phyloP scores from a whole-genome alignment of 2,797 vertebrate genomes.

The Podargus strigoides region DNA sequence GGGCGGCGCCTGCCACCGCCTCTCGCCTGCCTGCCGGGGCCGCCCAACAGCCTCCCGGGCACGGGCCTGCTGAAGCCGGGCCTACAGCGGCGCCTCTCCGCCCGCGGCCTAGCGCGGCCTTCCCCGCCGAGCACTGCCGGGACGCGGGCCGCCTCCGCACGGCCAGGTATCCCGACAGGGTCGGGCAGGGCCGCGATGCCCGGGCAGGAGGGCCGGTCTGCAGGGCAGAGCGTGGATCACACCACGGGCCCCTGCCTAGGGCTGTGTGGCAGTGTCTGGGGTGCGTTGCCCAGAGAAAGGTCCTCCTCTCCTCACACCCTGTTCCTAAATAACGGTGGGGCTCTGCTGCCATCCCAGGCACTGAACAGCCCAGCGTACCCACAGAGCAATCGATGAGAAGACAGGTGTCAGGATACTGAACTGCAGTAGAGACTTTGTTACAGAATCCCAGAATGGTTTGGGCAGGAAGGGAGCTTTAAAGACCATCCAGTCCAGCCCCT shows the following conservation, averaged over 20 bases:
- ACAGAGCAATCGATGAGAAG: rapidly evolving
- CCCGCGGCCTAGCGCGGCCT: neutral
- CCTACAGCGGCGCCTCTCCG: too few species aligned
- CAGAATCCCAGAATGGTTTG: neutral
- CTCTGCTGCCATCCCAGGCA: neutral
- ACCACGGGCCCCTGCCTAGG: neutral
- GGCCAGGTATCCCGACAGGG: too few species aligned
- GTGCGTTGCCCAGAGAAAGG: rapidly evolving
- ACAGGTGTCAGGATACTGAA: rapidly evolving
- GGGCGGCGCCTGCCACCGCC: constrained; percentile 5
- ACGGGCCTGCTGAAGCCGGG: neutral
- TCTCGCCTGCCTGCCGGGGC: neutral
- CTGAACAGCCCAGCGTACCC: neutral
- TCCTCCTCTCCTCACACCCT: neutral
- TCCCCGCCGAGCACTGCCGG: neutral
- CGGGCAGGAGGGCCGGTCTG: neutral
- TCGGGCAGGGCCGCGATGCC: neutral
- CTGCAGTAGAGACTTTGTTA: neutral
- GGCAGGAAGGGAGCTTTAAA: neutral
- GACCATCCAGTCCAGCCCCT: neutral
- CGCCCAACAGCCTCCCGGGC: neutral
- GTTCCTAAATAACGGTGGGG: too few species aligned
- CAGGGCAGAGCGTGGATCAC: neutral
- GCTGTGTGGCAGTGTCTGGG: rapidly evolving
- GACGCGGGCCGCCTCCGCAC: neutral